Evolutionary conservation across 2,888 invertebrate species (phyloP).

Genomic region (Perizoma flavofasciatum): DNA sequence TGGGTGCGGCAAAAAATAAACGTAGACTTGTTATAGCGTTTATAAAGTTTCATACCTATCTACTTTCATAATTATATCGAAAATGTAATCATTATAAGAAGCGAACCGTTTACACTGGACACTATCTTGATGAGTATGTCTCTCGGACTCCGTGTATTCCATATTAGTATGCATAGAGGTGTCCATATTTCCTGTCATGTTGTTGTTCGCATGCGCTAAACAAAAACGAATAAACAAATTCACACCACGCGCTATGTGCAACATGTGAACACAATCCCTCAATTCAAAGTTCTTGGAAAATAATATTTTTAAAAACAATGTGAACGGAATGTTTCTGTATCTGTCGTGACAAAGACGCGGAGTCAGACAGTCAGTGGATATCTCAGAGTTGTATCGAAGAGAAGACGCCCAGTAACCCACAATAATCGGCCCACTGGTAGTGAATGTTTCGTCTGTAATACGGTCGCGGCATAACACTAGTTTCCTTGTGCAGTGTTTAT

Average conservation of each 20-base stretch:
- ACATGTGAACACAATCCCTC: slow-evolving; percentile 1
- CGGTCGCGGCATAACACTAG: slow-evolving; percentile 83
- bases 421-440: slow-evolving; percentile 80
- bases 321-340: slow-evolving; percentile 9
- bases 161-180: slow-evolving; percentile 37
- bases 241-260: slow-evolving; percentile 23
- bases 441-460: slow-evolving; percentile 82
- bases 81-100: too few species aligned
- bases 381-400: slow-evolving; percentile 11
- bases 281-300: slow-evolving; percentile 7
- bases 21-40: too few species aligned
- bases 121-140: too few species aligned
- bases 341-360: slow-evolving; percentile 9
- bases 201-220: slow-evolving; percentile 28
- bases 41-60: too few species aligned
- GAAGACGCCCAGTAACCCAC: slow-evolving; percentile 78
- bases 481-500: slow-evolving; percentile 84
- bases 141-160: slow-evolving; percentile 2
- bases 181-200: slow-evolving; percentile 39
- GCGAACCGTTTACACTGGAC: too few species aligned
- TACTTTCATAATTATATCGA: too few species aligned
- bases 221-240: slow-evolving; percentile 33
- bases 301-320: slow-evolving; percentile 4
- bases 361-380: slow-evolving; percentile 7
- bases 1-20: too few species aligned